Evolutionary conservation across 2,888 invertebrate genomes (phyloP), one percentile per base, ranked within the genome.

Genomic region (Colletes collaris): DNA sequence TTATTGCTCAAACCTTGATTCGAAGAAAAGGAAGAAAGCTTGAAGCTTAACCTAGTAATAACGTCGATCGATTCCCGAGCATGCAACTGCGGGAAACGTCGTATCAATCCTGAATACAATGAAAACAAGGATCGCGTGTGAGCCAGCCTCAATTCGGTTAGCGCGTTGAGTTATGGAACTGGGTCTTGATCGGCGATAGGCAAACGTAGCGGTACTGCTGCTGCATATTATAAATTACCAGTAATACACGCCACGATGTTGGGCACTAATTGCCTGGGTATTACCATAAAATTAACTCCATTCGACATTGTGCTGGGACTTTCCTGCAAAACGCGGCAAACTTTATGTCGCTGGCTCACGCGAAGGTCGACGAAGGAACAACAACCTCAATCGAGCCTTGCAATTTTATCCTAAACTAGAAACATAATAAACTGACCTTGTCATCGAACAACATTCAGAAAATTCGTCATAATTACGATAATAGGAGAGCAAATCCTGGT

Each of bases 161-260:
- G 67, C 40, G 50, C 67, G 60, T 49, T 40, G 75, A 71, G 40
- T 75, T 75, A 75, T 75, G 80, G 64, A 81, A 79, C 70, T 81
- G 75, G 70, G 75, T 71, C 81, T 76, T 56, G 81, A 79, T 81
- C 63, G 44, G 56, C 75, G 74, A 70, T 79, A 71, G 75, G 62
- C 70, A 55, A 80, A 79, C 49, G 40, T 79, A 79, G 67, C 80
- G 80, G 75, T 76, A 81, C 71, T 13, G n/a, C 67, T 49, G 19
- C 37, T 19, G 56, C 35, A 13, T 66, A 67, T 79, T 79, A 62
- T 75, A 70, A 79, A 69, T 66, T 37, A 52, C 73, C n/a, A 55
- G 50, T 46, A 65, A 79, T 64, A 77, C 70, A 62, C 70, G 78
- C 60, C 59, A 65, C 68, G 52, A 68, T 69, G 79, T 56, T 65